phyloP scores from a whole-genome alignment of 2,888 invertebrate genomes.

The Trimorus sp. region DNA sequence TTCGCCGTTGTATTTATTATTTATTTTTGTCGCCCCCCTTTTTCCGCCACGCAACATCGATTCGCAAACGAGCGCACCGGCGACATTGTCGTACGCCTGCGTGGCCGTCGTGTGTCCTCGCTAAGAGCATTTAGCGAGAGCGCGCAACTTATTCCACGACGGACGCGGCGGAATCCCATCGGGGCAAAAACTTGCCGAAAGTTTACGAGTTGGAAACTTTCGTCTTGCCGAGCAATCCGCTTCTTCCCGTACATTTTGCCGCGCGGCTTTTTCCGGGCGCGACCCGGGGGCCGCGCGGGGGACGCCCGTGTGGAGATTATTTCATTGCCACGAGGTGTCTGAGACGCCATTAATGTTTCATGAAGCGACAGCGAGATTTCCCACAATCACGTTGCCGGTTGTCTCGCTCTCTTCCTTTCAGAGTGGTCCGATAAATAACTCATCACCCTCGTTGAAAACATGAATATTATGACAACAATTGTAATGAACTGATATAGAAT shows the following conservation, averaged over 20 bases:
- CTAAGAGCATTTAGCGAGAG: conserved; percentile 60
- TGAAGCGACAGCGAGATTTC: conserved; percentile 59
- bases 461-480: too few relatives aligned
- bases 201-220: conserved; percentile 77
- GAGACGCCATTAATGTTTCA: conserved; percentile 65
- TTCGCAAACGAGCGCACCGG: not conserved
- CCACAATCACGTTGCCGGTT: conserved; percentile 54
- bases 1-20: too few relatives aligned
- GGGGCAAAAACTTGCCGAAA: conserved; percentile 74
- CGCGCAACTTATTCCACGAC: conserved; percentile 72
- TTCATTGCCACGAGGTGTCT: conserved; percentile 67
- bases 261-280: conserved; percentile 59
- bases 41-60: not conserved
- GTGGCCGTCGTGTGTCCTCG: conserved; percentile 25
- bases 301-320: conserved; percentile 61
- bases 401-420: too few relatives aligned
- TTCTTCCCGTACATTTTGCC: conserved; percentile 62
- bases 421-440: too few relatives aligned
- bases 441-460: too few relatives aligned
- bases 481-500: too few relatives aligned
- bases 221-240: conserved; percentile 73
- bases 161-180: conserved; percentile 74
- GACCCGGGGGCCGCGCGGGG: conserved; percentile 47
- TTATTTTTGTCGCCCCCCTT: too few relatives aligned
- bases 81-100: conserved; percentile 50